Evolutionary conservation across 64 coral and sea anemone genomes (phyloP).

Genomic region (Platygyra sinensis): DNA sequence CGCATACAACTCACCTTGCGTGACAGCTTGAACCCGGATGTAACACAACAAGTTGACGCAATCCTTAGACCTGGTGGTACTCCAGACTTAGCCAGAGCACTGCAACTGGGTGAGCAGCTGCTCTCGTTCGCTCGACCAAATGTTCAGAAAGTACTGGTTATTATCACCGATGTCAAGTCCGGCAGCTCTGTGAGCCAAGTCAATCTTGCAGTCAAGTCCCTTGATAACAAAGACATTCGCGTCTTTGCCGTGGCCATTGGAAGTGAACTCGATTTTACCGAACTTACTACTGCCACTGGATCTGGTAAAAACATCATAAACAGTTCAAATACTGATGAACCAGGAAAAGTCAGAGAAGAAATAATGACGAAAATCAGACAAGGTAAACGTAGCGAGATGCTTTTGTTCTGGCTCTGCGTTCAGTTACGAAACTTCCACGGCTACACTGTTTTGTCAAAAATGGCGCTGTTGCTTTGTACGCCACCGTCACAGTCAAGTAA

Average conservation of each 20-base stretch:
- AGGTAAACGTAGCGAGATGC: background rate
- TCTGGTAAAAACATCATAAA: slow-evolving; percentile 53
- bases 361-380: slow-evolving; percentile 53
- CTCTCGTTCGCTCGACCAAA: slow-evolving; percentile 29
- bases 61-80: slow-evolving; percentile 24
- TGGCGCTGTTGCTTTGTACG: background rate
- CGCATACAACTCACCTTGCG: slow-evolving; percentile 39
- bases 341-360: slow-evolving; percentile 35
- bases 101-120: slow-evolving; percentile 22
- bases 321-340: slow-evolving; percentile 42
- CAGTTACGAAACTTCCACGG: background rate
- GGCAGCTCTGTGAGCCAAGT: slow-evolving; percentile 37
- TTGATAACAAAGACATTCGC: slow-evolving; percentile 53
- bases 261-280: slow-evolving; percentile 37
- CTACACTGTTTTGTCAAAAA: background rate
- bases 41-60: slow-evolving; percentile 32
- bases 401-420: background rate
- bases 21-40: slow-evolving; percentile 48
- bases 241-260: slow-evolving; percentile 74
- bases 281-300: slow-evolving; percentile 13
- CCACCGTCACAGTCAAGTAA: no score
- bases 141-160: slow-evolving; percentile 60
- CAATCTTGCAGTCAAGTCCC: slow-evolving; percentile 23
- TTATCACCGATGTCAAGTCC: slow-evolving; percentile 80
- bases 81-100: slow-evolving; percentile 61